phyloP scores from a whole-genome alignment of 2,113 vertebrate species.

The Gallinago paraguaiae region DNA sequence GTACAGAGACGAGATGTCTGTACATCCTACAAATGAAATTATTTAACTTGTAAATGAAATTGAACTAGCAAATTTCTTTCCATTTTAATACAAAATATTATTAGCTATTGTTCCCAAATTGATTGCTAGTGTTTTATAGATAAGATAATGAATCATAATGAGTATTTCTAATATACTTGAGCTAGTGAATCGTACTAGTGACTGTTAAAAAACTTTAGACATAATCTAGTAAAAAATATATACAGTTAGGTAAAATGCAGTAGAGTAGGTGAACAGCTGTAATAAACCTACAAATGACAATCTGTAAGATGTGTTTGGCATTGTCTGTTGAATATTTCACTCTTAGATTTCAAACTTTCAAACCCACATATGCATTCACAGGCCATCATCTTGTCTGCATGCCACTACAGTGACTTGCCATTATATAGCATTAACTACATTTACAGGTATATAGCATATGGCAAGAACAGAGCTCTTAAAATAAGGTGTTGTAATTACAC shows the following conservation, averaged over 20 bases:
- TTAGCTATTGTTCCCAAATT: not conserved
- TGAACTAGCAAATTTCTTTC: not conserved
- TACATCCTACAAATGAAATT: not conserved
- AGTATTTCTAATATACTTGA: not conserved
- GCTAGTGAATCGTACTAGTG: not conserved
- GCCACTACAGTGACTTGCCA: not conserved
- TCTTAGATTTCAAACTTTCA: not conserved
- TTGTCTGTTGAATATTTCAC: not conserved
- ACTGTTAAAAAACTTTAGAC: not conserved
- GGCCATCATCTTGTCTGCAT: not conserved
- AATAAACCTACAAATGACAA: not conserved
- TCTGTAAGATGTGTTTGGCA: not conserved
- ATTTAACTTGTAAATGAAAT: not conserved
- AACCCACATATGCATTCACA: not conserved
- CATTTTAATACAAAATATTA: not conserved
- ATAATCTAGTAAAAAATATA: not conserved
- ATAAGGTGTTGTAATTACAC: not conserved
- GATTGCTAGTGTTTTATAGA: not conserved
- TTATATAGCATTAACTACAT: not conserved
- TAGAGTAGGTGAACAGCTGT: not conserved
- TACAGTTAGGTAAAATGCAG: not conserved
- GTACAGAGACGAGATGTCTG: not conserved
- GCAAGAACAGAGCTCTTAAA: not conserved
- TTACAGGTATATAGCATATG: not conserved
- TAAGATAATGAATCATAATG: not conserved